Conservation (phyloP, 2,888 invertebrate genomes). For the Serripes groenlandicus region DNA sequence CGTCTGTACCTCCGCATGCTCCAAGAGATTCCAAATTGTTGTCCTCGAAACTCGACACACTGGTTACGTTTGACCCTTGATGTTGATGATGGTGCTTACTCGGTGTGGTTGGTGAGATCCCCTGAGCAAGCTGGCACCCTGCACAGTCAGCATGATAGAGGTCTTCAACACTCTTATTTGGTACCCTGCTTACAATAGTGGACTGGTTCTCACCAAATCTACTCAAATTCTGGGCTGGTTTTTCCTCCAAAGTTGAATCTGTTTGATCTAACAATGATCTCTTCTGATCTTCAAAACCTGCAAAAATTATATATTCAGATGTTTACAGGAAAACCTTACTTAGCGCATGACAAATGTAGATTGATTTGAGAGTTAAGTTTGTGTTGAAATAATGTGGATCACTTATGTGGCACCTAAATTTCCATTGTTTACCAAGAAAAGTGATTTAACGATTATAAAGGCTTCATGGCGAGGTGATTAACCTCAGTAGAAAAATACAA, state of each 20-base stretch:
- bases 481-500: too few species aligned
- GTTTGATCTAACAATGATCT: slow-evolving; percentile 38
- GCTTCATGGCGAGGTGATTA: too few species aligned
- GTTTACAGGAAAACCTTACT: too few species aligned
- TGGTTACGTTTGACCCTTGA: background rate
- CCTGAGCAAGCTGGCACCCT: slow-evolving; percentile 50
- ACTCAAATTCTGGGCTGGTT: slow-evolving; percentile 49
- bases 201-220: slow-evolving; percentile 77
- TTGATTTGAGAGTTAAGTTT: too few species aligned
- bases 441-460: too few species aligned
- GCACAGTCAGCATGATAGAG: slow-evolving; percentile 74
- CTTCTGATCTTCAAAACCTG: slow-evolving; percentile 46
- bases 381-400: too few species aligned
- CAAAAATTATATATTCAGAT: too few species aligned
- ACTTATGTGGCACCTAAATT: too few species aligned
- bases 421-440: too few species aligned
- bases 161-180: slow-evolving; percentile 83
- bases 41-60: slow-evolving; percentile 29
- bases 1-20: slow-evolving; percentile 59
- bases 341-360: too few species aligned
- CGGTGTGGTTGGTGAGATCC: slow-evolving; percentile 53
- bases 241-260: slow-evolving; percentile 45
- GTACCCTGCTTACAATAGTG: slow-evolving; percentile 79
- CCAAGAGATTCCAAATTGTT: slow-evolving; percentile 62
- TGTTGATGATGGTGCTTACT: slow-evolving; percentile 54